These are phyloP conservation scores for Aurelia sp. DNA, from an alignment of 30 jellyfish, hydroid and myxozoan species.

Conservation along the genomic window DNA sequence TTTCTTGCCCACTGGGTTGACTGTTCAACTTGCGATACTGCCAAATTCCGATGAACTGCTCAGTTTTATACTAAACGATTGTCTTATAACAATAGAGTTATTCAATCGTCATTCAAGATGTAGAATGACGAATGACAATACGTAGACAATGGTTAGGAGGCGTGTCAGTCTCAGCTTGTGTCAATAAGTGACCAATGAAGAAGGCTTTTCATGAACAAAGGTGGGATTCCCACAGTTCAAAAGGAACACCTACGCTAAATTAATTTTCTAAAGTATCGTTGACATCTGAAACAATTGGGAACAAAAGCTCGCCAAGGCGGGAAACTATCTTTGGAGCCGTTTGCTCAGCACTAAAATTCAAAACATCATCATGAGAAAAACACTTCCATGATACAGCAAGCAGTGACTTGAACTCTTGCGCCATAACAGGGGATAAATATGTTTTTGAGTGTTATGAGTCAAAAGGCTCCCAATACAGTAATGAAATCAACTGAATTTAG, in stretches of 20 bases:
- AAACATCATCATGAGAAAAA: slow-evolving; percentile 16
- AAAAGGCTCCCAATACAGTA: too few relatives aligned
- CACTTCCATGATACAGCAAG: not conserved
- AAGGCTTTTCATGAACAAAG: slow-evolving; percentile 48
- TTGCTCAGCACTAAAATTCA: not conserved
- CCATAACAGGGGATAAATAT: too few relatives aligned
- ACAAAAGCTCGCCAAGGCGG: not conserved
- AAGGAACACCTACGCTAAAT: slow-evolving; percentile 71
- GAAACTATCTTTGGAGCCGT: not conserved
- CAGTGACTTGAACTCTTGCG: too few relatives aligned
- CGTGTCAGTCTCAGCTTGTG: slow-evolving; percentile 81
- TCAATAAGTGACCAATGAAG: slow-evolving; percentile 77
- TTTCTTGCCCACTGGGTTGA: not conserved
- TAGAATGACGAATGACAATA: slow-evolving; percentile 86
- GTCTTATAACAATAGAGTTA: slow-evolving; percentile 54
- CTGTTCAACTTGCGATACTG: slow-evolving; percentile 22
- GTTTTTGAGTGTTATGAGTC: too few relatives aligned
- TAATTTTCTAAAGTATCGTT: slow-evolving; percentile 53
- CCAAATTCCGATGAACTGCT: slow-evolving; percentile 26
- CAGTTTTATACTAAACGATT: slow-evolving; percentile 48
- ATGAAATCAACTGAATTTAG: too few relatives aligned
- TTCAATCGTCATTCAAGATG: slow-evolving; percentile 74
- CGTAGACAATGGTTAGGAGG: slow-evolving; percentile 78
- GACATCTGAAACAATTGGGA: slow-evolving; percentile 54
- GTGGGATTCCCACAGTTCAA: slow-evolving; percentile 75